These are phyloP conservation scores for Catalaphyllia jardinei DNA, from an alignment of 64 coral and sea anemone genomes.

Conservation along the genomic window DNA sequence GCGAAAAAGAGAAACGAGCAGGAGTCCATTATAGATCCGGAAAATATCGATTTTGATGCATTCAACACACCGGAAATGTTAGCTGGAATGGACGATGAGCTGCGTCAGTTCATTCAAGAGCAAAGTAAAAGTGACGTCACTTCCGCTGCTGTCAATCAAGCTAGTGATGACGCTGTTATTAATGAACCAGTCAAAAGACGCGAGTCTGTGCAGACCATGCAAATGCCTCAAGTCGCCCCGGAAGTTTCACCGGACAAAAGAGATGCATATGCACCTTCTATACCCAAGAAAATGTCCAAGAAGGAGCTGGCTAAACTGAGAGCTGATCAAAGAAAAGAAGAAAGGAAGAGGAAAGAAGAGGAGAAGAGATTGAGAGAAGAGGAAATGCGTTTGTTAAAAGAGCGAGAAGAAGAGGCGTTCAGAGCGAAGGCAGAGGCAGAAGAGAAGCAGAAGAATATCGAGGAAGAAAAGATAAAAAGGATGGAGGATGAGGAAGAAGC, in stretches of 20 bases:
- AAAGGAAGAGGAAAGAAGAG: constrained; percentile 71
- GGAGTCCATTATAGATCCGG: constrained; percentile 61
- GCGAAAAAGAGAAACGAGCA: constrained; percentile 48
- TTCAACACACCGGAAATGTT: constrained; percentile 93
- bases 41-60: constrained; percentile 87
- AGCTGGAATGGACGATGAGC: constrained; percentile 85
- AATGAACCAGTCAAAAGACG: constrained; percentile 13
- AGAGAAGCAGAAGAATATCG: constrained; percentile 68
- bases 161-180: not conserved
- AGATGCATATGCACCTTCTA: constrained; percentile 83
- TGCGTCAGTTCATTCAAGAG: constrained; percentile 77
- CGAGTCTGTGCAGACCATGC: constrained; percentile 26
- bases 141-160: not conserved
- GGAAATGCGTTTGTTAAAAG: constrained; percentile 58
- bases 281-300: constrained; percentile 74
- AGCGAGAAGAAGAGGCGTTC: constrained; percentile 56
- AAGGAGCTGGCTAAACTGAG: constrained; percentile 74
- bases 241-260: constrained; percentile 51
- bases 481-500: constrained; percentile 88
- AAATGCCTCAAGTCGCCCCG: constrained; percentile 52
- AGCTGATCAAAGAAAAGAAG: constrained; percentile 73
- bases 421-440: constrained; percentile 66
- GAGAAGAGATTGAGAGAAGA: constrained; percentile 71
- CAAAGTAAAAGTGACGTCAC: constrained; percentile 29
- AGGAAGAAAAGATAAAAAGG: constrained; percentile 79